Evolutionary conservation across 2,888 invertebrate genomes (phyloP), one percentile per base, ranked within the genome.

Genomic region (Steromphala cineraria): DNA sequence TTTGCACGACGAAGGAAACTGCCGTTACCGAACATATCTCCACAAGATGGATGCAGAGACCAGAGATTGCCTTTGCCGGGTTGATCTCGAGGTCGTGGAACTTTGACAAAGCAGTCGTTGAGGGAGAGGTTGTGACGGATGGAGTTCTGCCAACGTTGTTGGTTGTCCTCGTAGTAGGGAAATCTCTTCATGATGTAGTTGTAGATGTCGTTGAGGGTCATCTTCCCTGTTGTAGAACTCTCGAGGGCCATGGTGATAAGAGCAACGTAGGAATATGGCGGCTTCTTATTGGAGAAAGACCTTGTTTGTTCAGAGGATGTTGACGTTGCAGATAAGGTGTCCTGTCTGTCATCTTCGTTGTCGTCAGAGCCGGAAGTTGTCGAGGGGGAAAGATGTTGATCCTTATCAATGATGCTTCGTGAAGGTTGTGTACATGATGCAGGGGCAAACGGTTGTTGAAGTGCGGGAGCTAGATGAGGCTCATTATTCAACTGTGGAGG

Each of bases 161-260:
- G 97, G 94, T 97, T 97, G 89, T 96, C 96, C 56, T 96, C 95
- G 94, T 97, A 97, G 93, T 97, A 97, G 0, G 97, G 97, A 92
- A 97, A 97, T 86, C 96, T 95, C 93, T 97, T 97, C 94, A 97
- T 98, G 94, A 98, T 98, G 95, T 97, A 98, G 15, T 84, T 84
- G 95, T 98, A 98, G 92, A 98, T 97, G 93, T 97, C 97, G 75
- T 96, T 96, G 83, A 97, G 94, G 15, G 97, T 96, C 92, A 98
- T 95, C 98, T 99, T 99, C 94, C 98, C 98, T 94, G 98, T 98
- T 75, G 97, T 96, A n/a, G 98, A 98, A 92, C 97, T 98, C 96
- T 99, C 98, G 92, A 99, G 99, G 83, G 99, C 99, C 99, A 99
- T 99, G 85, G 99, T 99, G 75, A 99, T 99, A 86, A 99, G 95